phyloP scores from a whole-genome alignment of 2,797 vertebrate species.

The Sparidentex hasta region DNA sequence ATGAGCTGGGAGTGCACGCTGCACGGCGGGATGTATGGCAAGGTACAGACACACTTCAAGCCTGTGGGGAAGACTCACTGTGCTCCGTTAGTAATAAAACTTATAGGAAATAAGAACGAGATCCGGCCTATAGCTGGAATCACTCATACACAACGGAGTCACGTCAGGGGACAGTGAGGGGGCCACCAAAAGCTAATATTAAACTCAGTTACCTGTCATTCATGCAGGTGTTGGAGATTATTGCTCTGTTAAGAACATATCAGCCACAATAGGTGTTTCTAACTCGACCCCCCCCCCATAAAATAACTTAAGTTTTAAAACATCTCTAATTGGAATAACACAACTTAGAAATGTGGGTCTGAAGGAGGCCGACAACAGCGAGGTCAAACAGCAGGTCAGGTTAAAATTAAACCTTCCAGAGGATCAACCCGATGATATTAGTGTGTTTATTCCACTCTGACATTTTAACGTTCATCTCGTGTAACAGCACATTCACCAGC shows the following conservation, averaged over 20 bases:
- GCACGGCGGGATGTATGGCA: slow-evolving; percentile 7
- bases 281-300: not conserved
- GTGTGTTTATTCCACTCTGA: not conserved
- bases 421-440: not conserved
- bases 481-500: no score
- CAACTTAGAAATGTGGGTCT: not conserved
- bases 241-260: not conserved
- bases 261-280: not conserved
- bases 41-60: not conserved
- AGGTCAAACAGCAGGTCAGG: slow-evolving; percentile 42
- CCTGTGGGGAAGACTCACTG: no score
- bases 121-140: not conserved
- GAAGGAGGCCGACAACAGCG: not conserved
- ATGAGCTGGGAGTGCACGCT: not conserved
- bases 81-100: not conserved
- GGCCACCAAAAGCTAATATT: not conserved
- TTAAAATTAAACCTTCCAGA: not conserved
- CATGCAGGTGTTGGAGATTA: not conserved
- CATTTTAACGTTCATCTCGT: not conserved
- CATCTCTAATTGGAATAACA: not conserved
- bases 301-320: not conserved
- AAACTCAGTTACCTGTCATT: not conserved
- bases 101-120: no score
- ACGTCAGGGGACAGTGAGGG: not conserved
- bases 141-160: not conserved